A percentile compares a stretch with the other conserved stretches of the same genome.
Conservation (phyloP, 1,140 invertebrate genomes). For the Spodoptera litura region DNA sequence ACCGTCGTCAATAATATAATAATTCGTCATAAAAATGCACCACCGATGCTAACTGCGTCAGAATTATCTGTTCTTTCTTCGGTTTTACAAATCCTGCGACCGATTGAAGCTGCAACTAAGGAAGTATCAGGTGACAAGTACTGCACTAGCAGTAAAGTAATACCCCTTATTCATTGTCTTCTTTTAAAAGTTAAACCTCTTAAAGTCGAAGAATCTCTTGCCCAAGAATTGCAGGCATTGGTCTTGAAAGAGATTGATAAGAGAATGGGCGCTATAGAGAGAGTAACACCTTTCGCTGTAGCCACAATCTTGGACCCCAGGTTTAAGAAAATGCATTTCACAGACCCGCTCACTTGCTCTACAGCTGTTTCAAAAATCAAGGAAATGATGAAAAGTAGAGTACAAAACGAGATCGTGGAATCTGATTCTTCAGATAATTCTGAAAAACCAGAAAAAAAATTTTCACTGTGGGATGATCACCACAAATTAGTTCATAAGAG, state of each 20-base stretch:
- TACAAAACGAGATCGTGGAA: slow-evolving; percentile 35
- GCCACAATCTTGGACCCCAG: too few species aligned
- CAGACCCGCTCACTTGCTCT: slow-evolving; percentile 48
- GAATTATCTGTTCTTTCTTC: slow-evolving; percentile 66
- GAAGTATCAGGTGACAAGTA: slow-evolving; percentile 79
- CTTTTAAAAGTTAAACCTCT: too few species aligned
- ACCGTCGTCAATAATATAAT: slow-evolving; percentile 66
- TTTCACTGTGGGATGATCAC: background rate
- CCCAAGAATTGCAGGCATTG: too few species aligned
- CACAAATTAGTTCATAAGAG: slow-evolving; percentile 49
- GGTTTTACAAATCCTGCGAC: slow-evolving; percentile 64
- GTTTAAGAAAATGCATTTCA: too few species aligned
- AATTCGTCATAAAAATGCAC: slow-evolving; percentile 62
- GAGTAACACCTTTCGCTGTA: too few species aligned
- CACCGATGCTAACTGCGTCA: slow-evolving; percentile 65
- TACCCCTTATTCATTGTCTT: too few species aligned
- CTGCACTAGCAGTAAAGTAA: too few species aligned
- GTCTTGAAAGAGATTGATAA: too few species aligned
- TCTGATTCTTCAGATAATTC: slow-evolving; percentile 50
- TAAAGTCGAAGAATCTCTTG: too few species aligned
- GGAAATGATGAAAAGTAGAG: slow-evolving; percentile 29
- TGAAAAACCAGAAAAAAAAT: slow-evolving; percentile 51
- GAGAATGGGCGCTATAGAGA: too few species aligned
- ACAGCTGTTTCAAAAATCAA: slow-evolving; percentile 50
- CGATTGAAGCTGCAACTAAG: slow-evolving; percentile 72